Conservation (phyloP, 2,113 vertebrate species). For the Donacobius atricapilla region DNA sequence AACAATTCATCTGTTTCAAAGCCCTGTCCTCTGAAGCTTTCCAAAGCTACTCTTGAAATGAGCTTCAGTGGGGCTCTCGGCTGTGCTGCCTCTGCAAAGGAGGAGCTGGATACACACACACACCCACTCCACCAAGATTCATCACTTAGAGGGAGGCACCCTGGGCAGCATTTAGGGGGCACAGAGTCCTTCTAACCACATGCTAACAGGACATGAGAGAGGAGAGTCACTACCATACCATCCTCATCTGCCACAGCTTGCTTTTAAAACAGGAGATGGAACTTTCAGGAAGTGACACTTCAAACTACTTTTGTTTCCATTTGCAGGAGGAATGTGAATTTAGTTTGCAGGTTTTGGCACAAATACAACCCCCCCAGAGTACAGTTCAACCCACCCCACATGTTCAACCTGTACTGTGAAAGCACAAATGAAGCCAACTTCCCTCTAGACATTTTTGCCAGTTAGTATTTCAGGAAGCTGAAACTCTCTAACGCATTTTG, state of each 20-base stretch:
- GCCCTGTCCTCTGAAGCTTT: neutral
- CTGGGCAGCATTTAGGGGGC: neutral
- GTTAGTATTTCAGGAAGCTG: slow-evolving; percentile 17
- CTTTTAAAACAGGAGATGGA: neutral
- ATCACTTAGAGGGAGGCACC: neutral
- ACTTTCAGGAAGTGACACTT: neutral
- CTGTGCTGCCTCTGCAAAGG: neutral
- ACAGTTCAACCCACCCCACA: neutral
- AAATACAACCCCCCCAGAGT: neutral
- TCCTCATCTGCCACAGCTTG: neutral
- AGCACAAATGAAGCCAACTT: neutral
- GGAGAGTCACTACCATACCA: neutral
- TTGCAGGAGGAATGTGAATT: neutral
- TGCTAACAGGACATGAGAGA: neutral
- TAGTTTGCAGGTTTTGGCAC: neutral
- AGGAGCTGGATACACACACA: neutral
- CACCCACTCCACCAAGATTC: neutral
- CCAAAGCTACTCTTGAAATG: neutral
- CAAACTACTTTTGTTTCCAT: neutral
- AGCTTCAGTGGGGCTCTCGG: neutral
- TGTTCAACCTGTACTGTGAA: neutral
- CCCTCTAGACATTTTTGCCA: neutral
- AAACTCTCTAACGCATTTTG: neutral
- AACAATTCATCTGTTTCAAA: neutral
- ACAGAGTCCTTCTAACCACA: neutral